Evolutionary conservation across 2,888 invertebrate genomes (phyloP).

Genomic region (Ametastegia equiseti): DNA sequence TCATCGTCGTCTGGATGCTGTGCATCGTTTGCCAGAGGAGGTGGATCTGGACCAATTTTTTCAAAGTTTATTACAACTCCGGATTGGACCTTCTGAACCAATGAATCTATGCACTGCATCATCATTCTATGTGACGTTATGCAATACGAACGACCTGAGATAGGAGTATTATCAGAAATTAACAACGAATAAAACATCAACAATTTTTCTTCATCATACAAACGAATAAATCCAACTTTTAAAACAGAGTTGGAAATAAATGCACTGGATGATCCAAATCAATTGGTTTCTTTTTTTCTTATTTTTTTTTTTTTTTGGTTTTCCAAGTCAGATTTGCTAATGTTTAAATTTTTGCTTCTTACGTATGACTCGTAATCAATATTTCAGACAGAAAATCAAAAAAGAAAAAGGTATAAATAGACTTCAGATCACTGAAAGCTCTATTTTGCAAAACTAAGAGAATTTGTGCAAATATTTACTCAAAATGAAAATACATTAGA

Average conservation of each 20-base stretch:
- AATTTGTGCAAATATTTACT: not conserved
- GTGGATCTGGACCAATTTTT: slow-evolving; percentile 94
- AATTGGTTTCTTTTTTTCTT: not conserved
- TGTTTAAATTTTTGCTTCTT: not conserved
- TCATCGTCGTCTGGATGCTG: slow-evolving; percentile 78
- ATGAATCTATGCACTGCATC: slow-evolving; percentile 96
- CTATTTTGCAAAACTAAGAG: not conserved
- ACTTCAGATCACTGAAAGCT: not conserved
- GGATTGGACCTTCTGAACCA: slow-evolving; percentile 97
- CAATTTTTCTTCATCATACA: slow-evolving; percentile 1
- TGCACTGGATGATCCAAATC: slow-evolving; percentile 7
- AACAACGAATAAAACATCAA: slow-evolving; percentile 29
- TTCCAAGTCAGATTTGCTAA: not conserved
- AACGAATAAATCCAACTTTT: slow-evolving; percentile 15
- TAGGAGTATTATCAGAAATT: slow-evolving; percentile 45
- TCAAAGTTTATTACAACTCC: slow-evolving; percentile 99
- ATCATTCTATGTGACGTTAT: slow-evolving; percentile 96
- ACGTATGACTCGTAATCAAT: not conserved
- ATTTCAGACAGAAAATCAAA: not conserved
- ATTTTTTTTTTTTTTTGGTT: too few species aligned
- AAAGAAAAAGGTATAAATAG: not conserved
- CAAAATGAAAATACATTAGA: not conserved
- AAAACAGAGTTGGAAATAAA: not conserved
- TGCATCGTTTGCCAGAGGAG: slow-evolving; percentile 79
- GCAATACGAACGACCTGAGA: slow-evolving; percentile 92